Evolutionary conservation across 2,113 vertebrate species (phyloP), one percentile per base, ranked within the genome.

Genomic region (Halichoeres trimaculatus): DNA sequence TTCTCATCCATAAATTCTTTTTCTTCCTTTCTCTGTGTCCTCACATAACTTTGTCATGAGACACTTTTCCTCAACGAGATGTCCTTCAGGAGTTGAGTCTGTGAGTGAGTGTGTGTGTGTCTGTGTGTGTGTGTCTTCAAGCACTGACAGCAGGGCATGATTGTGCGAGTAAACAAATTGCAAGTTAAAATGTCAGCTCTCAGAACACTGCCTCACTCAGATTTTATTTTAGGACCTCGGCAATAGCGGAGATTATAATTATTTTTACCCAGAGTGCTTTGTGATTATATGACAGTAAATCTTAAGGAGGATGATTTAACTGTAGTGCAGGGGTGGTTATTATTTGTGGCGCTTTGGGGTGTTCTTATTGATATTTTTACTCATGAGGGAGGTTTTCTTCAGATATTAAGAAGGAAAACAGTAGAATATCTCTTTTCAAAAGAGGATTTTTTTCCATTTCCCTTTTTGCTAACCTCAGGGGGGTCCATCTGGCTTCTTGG

Each of bases 161-260:
- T 23, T 60, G 16, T n/a, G 47, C 40, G 48, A 54, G 60, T 75
- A 38, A 59, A 67, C 65, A 71, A 67, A 63, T 19, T 17, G 6
- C 17, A 34, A 63, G 47, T 54, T 63, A n/a, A 74, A 67, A 70
- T 63, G 60, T 66, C 70, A 70, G 30, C 60, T 66, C 70, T 36
- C 12, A 24, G 1, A 61, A 16, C n/a, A 10, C 17, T 43, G 26
- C 22, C n/a, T 65, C 30, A 74, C 74, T 69, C 51, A 55, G 52
- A 53, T 53, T 74, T 40, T 30, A 50, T 70, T 36, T 38, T 0
- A 17, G 26, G 26, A 35, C 40, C 20, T 48, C 12, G 30, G 52
- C 34, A 11, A 38, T 53, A 50, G 61, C 24, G 43, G 12, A 1
- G 57, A 51, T 43, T 36, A 76, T 45, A 67, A 35, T 52, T 23